Evolutionary conservation across 2,888 invertebrate genomes (phyloP).

Genomic region (Cephus runcator): DNA sequence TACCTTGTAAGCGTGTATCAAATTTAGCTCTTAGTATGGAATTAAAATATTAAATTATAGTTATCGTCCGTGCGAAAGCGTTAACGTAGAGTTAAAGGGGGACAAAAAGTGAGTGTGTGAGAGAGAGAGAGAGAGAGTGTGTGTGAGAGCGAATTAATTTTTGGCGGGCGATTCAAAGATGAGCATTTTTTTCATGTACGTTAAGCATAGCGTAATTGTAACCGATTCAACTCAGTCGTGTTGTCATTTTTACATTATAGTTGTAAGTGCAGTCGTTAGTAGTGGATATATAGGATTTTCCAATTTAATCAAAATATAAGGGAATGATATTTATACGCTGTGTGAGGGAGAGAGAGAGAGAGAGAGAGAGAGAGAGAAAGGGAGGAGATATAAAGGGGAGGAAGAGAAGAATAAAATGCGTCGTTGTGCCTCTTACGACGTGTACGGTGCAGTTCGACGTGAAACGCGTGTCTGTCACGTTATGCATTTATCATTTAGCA

Average conservation of each 20-base stretch:
- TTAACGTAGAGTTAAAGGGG: not conserved
- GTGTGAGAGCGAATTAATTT: not conserved
- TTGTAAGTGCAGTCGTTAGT: conserved; percentile 36
- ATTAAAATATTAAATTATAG: not conserved
- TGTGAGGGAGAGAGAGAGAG: not conserved
- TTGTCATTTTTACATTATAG: conserved; percentile 45
- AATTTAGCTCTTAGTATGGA: not conserved
- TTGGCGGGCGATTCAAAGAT: conserved; percentile 15
- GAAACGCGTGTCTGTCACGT: conserved; percentile 15
- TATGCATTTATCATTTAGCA: conserved; percentile 37
- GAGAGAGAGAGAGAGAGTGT: not conserved
- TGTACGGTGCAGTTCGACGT: not conserved
- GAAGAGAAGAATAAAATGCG: conserved; percentile 11
- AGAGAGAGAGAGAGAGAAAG: not conserved
- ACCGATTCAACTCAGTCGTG: conserved; percentile 32
- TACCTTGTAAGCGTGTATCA: not conserved
- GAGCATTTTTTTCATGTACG: conserved; percentile 26
- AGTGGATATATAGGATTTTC: conserved; percentile 48
- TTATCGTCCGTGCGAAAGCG: not conserved
- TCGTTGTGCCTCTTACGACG: not conserved
- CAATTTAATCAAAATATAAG: conserved; percentile 50
- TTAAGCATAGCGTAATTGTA: conserved; percentile 30
- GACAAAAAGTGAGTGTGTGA: too few species aligned
- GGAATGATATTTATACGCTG: conserved; percentile 17
- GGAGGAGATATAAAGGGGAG: conserved; percentile 6